phyloP scores from a whole-genome alignment of 2,888 invertebrate species.

The Campoplex capitator region DNA sequence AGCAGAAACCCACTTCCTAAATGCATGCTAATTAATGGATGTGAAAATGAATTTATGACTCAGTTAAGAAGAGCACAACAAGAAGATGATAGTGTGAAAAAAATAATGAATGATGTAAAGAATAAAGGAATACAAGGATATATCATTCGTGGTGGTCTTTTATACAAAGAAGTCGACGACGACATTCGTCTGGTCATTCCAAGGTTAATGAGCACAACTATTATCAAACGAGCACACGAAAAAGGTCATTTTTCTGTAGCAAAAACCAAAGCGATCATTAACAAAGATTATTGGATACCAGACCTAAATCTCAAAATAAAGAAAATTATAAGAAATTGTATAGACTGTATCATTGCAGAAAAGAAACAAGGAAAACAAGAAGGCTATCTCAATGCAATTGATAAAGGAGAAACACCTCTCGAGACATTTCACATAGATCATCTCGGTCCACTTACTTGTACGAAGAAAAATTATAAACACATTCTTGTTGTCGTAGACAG shows the following conservation, averaged over 20 bases:
- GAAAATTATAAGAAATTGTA: constrained; percentile 57
- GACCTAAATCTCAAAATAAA: constrained; percentile 57
- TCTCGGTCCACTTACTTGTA: constrained; percentile 55
- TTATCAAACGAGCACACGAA: constrained; percentile 66
- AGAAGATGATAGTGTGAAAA: constrained; percentile 32
- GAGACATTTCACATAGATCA: constrained; percentile 66
- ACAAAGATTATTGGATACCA: constrained; percentile 63
- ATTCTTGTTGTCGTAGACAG: constrained; percentile 61
- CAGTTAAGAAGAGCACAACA: constrained; percentile 28
- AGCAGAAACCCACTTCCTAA: constrained; percentile 64
- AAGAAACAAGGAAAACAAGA: constrained; percentile 65
- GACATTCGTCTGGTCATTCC: constrained; percentile 64
- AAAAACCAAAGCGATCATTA: constrained; percentile 66
- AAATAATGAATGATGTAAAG: constrained; percentile 17
- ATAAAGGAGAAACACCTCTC: constrained; percentile 59
- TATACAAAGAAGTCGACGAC: constrained; percentile 47
- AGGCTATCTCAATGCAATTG: constrained; percentile 60
- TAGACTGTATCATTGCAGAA: constrained; percentile 67
- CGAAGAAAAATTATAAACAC: too few relatives aligned
- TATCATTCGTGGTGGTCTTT: constrained; percentile 49
- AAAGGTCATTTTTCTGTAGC: constrained; percentile 61
- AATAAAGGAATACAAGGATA: neutral
- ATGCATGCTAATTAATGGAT: constrained; percentile 11
- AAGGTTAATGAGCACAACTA: constrained; percentile 48
- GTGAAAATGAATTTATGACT: too few relatives aligned